Conservation (phyloP, 1,140 invertebrate species). For the Ctenoplectra terminalis region DNA sequence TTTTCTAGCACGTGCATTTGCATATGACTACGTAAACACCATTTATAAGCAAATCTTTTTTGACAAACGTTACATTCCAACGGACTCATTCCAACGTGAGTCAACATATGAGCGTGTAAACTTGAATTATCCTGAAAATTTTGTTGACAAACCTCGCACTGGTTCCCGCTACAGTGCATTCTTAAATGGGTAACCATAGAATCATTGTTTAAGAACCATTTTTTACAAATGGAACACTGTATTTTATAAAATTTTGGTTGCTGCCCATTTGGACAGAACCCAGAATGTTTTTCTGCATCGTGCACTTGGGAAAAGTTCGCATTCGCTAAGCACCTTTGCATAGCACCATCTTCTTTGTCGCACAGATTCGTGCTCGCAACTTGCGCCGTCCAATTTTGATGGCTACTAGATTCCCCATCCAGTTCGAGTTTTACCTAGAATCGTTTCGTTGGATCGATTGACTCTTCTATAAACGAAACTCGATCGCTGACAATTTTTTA, state of each 20-base stretch:
- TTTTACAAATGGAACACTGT: conserved; percentile 80
- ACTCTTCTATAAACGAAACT: conserved; percentile 11
- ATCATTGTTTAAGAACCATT: conserved; percentile 82
- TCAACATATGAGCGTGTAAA: conserved; percentile 82
- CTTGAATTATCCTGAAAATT: conserved; percentile 82
- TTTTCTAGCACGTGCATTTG: conserved; percentile 86
- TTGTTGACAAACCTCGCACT: conserved; percentile 81
- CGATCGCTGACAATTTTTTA: not conserved
- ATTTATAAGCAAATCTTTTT: conserved; percentile 84
- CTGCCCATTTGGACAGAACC: conserved; percentile 67
- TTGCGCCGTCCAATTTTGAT: conserved; percentile 78
- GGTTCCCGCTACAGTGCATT: conserved; percentile 75
- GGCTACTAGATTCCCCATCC: conserved; percentile 75
- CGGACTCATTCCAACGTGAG: conserved; percentile 83
- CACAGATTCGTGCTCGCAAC: conserved; percentile 72
- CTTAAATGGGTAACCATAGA: conserved; percentile 80
- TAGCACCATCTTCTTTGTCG: conserved; percentile 74
- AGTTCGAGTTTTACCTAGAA: conserved; percentile 79
- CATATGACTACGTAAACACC: conserved; percentile 87
- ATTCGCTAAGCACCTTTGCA: conserved; percentile 70
- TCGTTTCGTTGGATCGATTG: conserved; percentile 12
- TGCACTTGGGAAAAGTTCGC: conserved; percentile 67
- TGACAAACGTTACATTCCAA: conserved; percentile 83
- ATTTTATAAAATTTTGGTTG: conserved; percentile 80
- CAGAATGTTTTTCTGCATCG: conserved; percentile 64